phyloP scores from a whole-genome alignment of 2,888 invertebrate genomes.

The Pterobdella sp. region DNA sequence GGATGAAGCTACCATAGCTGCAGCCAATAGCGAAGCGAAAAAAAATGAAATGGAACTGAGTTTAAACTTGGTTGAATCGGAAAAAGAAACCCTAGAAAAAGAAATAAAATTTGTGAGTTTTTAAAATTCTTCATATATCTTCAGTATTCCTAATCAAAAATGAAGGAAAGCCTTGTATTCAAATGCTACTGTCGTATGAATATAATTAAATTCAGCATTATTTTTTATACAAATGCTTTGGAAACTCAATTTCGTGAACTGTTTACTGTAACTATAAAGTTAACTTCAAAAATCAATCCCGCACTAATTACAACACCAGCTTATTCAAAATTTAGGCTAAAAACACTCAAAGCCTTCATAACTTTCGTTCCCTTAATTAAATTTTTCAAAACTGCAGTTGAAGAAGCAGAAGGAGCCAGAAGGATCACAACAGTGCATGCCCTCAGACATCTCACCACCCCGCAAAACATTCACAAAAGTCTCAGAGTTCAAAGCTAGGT shows the following conservation, averaged over 20 bases:
- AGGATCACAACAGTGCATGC: background rate
- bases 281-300: background rate
- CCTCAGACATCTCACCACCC: background rate
- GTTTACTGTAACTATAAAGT: background rate
- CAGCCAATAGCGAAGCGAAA: conserved; percentile 31
- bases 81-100: conserved; percentile 34
- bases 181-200: background rate
- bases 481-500: conserved; percentile 31
- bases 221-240: background rate
- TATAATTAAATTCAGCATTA: background rate
- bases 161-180: too few species aligned
- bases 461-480: conserved; percentile 27
- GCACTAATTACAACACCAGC: background rate
- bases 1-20: conserved; percentile 40
- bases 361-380: too few species aligned
- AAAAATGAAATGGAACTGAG: conserved; percentile 43
- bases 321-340: too few species aligned
- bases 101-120: conserved; percentile 32
- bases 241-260: background rate
- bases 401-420: background rate
- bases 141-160: too few species aligned
- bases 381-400: background rate
- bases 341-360: too few species aligned
- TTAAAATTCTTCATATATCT: background rate
- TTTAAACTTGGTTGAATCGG: conserved; percentile 43